These are phyloP conservation scores for Drosophila melanocephala DNA, from an alignment of 2,888 invertebrate species.

Conservation along the genomic window DNA sequence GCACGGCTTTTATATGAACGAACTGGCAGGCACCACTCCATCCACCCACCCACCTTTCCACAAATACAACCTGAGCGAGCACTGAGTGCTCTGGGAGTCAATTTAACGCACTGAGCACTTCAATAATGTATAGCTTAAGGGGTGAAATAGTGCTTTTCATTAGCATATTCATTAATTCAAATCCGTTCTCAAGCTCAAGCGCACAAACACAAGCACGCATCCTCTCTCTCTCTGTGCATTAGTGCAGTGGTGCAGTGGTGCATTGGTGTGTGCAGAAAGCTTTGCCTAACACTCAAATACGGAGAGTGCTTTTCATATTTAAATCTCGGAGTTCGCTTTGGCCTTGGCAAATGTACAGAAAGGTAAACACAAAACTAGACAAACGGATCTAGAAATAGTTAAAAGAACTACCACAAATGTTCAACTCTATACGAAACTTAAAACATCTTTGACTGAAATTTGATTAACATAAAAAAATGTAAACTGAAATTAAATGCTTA, in stretches of 20 bases:
- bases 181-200: conserved; percentile 16
- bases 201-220: conserved; percentile 22
- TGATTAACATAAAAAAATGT: background rate
- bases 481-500: background rate
- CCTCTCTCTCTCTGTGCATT: background rate
- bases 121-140: conserved; percentile 1
- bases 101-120: conserved; percentile 20
- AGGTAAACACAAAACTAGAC: background rate
- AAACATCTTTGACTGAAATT: background rate
- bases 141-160: conserved; percentile 22
- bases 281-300: conserved; percentile 1
- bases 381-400: background rate
- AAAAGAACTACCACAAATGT: background rate
- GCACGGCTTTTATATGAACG: conserved; percentile 48
- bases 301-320: conserved; percentile 6
- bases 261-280: conserved; percentile 8
- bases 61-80: conserved; percentile 23
- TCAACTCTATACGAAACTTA: background rate
- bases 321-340: background rate
- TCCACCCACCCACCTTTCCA: background rate
- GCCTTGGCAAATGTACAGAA: conserved; percentile 13
- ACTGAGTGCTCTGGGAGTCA: conserved; percentile 42
- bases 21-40: conserved; percentile 11
- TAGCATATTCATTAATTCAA: conserved; percentile 40
- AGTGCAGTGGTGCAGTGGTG: conserved; percentile 5